Evolutionary conservation across 2,797 vertebrate species (phyloP).

Genomic region (Salarias fasciatus): DNA sequence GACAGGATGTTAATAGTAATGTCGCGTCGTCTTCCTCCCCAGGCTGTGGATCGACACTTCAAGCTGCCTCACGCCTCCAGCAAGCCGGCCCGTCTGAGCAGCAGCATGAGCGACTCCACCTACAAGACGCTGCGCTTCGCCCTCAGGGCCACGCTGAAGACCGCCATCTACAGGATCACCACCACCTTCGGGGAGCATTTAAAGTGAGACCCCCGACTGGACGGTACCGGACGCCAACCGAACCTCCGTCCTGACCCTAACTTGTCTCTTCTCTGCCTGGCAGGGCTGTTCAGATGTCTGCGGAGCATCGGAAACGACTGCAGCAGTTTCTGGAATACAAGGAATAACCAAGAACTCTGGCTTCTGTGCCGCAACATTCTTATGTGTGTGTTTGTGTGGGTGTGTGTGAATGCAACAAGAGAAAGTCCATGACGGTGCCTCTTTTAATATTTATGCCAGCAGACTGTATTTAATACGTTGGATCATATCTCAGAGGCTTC

Average conservation of each 20-base stretch:
- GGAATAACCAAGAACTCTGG: constrained; percentile 80
- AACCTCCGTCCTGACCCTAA: neutral
- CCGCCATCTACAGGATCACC: constrained; percentile 94
- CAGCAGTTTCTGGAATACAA: constrained; percentile 97
- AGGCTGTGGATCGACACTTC: constrained; percentile 97
- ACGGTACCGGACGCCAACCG: no score
- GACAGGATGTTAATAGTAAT: no score
- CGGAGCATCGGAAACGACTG: constrained; percentile 94
- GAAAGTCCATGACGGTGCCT: constrained; percentile 43
- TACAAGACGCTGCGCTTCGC: constrained; percentile 95
- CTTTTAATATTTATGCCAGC: constrained; percentile 62
- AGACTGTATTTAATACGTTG: constrained; percentile 34
- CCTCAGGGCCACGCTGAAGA: constrained; percentile 92
- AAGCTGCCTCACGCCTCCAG: constrained; percentile 97
- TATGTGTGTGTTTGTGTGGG: constrained; percentile 8
- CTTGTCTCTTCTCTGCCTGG: constrained; percentile 3
- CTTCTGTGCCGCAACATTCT: constrained; percentile 29
- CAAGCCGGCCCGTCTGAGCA: constrained; percentile 84
- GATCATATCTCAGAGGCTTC: constrained; percentile 18
- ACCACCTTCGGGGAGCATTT: constrained; percentile 93
- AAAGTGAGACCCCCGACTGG: constrained; percentile 83
- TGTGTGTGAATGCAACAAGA: constrained; percentile 17
- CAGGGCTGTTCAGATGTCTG: constrained; percentile 92
- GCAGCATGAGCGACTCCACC: constrained; percentile 88
- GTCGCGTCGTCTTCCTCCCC: constrained; percentile 1